Conservation (phyloP, 2,797 vertebrate species). For the Eidolon dupreanum region DNA sequence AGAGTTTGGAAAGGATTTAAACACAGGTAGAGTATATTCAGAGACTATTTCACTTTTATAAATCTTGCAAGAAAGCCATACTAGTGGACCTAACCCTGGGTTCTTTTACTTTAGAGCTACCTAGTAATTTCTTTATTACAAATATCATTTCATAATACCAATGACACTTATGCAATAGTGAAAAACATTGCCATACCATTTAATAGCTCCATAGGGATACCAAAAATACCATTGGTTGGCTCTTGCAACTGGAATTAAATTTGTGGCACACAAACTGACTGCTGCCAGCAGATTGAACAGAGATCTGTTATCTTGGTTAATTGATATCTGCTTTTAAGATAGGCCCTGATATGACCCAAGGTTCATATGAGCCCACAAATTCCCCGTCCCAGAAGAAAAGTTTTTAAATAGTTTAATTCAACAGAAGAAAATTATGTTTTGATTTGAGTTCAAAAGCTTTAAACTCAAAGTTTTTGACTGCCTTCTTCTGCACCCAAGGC, state of each 20-base stretch:
- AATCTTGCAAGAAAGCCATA: neutral
- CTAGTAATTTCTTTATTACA: neutral
- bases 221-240: neutral
- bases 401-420: constrained; percentile 2
- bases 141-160: neutral
- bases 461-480: neutral
- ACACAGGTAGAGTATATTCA: neutral
- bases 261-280: neutral
- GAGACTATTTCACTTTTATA: neutral
- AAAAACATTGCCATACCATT: neutral
- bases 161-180: neutral
- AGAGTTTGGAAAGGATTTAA: neutral
- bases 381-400: neutral
- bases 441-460: neutral
- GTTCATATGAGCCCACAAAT: neutral
- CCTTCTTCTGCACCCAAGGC: neutral
- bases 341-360: neutral
- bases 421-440: neutral
- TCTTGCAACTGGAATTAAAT: neutral
- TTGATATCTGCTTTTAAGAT: neutral
- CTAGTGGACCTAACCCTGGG: neutral
- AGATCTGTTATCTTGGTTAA: neutral
- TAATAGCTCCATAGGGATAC: neutral
- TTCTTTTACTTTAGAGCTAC: neutral
- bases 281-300: neutral